Percentiles rank a stretch among this genome's conserved stretches.
phyloP scores from a whole-genome alignment of 1,140 invertebrate genomes.

The Nasonia longicornis region DNA sequence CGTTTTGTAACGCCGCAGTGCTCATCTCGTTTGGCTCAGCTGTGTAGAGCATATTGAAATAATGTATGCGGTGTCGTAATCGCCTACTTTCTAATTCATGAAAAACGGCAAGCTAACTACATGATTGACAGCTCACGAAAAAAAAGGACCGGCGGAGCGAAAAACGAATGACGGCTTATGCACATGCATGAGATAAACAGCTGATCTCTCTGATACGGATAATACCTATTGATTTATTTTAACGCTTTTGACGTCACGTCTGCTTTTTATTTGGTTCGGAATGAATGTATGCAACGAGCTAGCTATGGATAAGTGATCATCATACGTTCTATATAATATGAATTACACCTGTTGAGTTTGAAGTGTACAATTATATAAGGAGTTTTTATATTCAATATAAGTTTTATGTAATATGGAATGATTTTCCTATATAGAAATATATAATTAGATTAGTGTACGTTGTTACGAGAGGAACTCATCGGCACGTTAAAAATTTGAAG shows the following conservation, averaged over 20 bases:
- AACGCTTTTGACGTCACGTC: background rate
- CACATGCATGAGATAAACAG: background rate
- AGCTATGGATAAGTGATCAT: background rate
- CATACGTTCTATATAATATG: background rate
- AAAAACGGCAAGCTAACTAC: background rate
- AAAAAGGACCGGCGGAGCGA: background rate
- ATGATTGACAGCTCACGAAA: background rate
- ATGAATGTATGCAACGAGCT: background rate
- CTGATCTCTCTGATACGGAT: background rate
- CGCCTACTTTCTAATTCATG: background rate
- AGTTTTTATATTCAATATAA: background rate
- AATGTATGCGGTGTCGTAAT: background rate
- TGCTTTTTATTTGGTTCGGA: background rate
- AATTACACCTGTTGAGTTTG: background rate
- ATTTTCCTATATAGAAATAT: too few species aligned
- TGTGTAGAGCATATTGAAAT: background rate
- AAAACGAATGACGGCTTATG: background rate
- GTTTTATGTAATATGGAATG: background rate
- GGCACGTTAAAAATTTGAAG: too few species aligned
- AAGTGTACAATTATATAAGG: background rate
- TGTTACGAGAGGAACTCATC: too few species aligned
- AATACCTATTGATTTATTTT: background rate
- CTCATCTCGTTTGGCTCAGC: background rate
- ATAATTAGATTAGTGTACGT: too few species aligned
- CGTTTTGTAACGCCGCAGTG: background rate